A percentile compares a stretch with the other conserved stretches of the same genome.
Evolutionary conservation across 1,140 invertebrate genomes (phyloP).

Genomic region (Bicyclus anynana): DNA sequence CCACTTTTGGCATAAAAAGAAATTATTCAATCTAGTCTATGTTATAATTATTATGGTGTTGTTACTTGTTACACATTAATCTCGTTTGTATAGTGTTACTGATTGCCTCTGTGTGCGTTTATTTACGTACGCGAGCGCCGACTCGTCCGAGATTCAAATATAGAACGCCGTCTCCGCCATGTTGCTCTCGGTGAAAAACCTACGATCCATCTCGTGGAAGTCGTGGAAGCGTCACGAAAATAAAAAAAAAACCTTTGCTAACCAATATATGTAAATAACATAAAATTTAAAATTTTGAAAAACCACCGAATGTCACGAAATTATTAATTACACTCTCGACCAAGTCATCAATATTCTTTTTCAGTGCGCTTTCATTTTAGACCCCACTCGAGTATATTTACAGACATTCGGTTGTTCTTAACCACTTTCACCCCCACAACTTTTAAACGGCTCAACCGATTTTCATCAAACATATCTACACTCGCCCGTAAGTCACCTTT

Average conservation of each 20-base stretch:
- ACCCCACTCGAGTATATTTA: too few relatives aligned
- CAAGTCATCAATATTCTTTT: too few relatives aligned
- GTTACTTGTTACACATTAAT: constrained; percentile 37
- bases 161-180: constrained; percentile 75
- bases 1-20: constrained; percentile 18
- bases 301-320: too few relatives aligned
- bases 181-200: constrained; percentile 74
- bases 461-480: too few relatives aligned
- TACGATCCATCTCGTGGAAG: constrained; percentile 63
- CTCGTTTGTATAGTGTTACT: constrained; percentile 69
- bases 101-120: constrained; percentile 74
- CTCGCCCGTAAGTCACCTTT: too few relatives aligned
- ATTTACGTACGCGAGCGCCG: constrained; percentile 76
- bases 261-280: too few relatives aligned
- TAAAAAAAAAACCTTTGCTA: constrained; percentile 10
- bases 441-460: too few relatives aligned
- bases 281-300: too few relatives aligned
- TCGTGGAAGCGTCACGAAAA: constrained; percentile 53
- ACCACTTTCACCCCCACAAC: too few relatives aligned
- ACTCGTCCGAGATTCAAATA: constrained; percentile 76
- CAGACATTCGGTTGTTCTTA: too few relatives aligned
- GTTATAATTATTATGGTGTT: constrained; percentile 30
- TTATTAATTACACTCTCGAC: too few relatives aligned
- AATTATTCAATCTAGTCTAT: constrained; percentile 31
- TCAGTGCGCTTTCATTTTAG: too few relatives aligned